Percentiles rank a stretch among this genome's conserved stretches.
Conservation (phyloP, 2,113 vertebrate genomes). For the Pangasianodon gigas region DNA sequence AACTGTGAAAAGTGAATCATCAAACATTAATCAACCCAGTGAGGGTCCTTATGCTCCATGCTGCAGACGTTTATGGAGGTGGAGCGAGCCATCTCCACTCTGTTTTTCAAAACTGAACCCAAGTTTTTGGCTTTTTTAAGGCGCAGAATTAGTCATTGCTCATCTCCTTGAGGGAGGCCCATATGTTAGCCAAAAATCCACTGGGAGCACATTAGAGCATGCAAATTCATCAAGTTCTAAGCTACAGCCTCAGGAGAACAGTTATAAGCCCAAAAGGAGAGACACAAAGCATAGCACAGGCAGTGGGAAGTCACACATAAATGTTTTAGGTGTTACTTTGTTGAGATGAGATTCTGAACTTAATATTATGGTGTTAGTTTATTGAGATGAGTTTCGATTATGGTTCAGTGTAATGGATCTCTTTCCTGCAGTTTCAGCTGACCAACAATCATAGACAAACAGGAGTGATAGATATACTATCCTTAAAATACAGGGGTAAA, state of each 20-base stretch:
- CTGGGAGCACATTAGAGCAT: neutral
- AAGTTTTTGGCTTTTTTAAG: slow-evolving; percentile 9
- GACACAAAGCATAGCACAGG: neutral
- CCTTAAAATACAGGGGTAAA: neutral
- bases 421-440: neutral
- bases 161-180: neutral
- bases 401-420: neutral
- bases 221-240: slow-evolving; percentile 24
- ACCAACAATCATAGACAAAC: neutral
- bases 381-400: neutral
- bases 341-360: slow-evolving; percentile 18
- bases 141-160: neutral
- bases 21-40: slow-evolving; percentile 49
- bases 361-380: neutral
- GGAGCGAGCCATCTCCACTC: neutral
- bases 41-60: slow-evolving; percentile 40
- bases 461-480: neutral
- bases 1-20: slow-evolving; percentile 55
- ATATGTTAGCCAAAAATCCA: slow-evolving; percentile 29
- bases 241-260: neutral
- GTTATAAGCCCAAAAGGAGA: slow-evolving; percentile 6
- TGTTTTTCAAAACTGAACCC: neutral
- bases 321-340: slow-evolving; percentile 22
- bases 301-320: neutral
- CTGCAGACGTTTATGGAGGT: slow-evolving; percentile 28